These are phyloP conservation scores for Dicrostonyx torquatus DNA, from an alignment of 2,797 vertebrate genomes.

Conservation along the genomic window DNA sequence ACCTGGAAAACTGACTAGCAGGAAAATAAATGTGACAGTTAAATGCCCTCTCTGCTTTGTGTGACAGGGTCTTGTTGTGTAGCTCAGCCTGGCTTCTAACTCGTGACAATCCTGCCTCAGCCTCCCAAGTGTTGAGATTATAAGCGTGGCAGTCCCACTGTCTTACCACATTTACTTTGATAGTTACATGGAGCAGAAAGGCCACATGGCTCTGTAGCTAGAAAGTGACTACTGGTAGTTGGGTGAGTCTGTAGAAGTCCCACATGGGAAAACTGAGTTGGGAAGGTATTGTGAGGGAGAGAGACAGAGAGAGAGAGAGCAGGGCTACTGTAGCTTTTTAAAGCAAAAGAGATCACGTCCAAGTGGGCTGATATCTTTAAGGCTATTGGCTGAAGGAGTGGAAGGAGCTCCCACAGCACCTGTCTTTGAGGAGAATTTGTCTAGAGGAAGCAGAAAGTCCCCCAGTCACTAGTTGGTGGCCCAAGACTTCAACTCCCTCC, in stretches of 20 bases:
- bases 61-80: background rate
- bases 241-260: background rate
- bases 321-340: no score
- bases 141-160: no score
- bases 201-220: background rate
- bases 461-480: background rate
- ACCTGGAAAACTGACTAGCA: background rate
- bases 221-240: background rate
- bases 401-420: background rate
- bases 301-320: no score
- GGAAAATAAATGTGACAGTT: background rate
- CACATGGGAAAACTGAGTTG: no score
- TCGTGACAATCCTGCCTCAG: background rate
- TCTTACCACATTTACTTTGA: background rate
- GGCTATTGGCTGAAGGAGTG: no score
- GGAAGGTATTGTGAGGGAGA: fast-evolving
- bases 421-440: background rate
- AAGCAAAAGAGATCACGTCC: no score
- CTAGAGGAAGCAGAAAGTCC: background rate
- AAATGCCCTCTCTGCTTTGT: background rate
- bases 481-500: background rate
- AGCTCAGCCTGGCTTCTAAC: background rate
- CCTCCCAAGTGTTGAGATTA: background rate
- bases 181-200: no score
- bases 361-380: no score